Conservation (phyloP, 1,140 invertebrate genomes). For the Drosophila mauritiana region DNA sequence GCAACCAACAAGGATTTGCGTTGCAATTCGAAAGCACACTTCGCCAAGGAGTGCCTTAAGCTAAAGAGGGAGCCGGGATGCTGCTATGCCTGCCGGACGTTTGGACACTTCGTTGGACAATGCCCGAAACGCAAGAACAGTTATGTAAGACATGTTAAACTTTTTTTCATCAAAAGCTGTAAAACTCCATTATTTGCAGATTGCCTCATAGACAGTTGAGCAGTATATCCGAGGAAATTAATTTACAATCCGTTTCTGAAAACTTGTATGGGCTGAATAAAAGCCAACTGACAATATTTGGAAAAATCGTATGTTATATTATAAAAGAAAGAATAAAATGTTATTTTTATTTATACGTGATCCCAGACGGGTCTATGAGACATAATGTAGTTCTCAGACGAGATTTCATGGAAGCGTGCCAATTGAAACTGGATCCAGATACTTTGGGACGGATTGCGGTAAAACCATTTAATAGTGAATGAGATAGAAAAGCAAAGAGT, state of each 20-base stretch:
- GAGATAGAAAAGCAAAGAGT: too few species aligned
- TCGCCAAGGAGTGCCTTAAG: too few species aligned
- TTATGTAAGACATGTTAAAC: not conserved
- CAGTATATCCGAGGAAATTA: not conserved
- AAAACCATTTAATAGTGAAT: too few species aligned
- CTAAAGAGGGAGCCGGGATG: too few species aligned
- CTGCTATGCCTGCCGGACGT: too few species aligned
- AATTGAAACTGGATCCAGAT: too few species aligned
- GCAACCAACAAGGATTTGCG: not conserved
- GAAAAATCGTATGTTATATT: not conserved
- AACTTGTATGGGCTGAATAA: not conserved
- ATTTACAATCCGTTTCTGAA: not conserved
- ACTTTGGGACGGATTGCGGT: too few species aligned
- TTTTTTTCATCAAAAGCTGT: not conserved
- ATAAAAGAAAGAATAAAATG: not conserved
- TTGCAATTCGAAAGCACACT: too few species aligned
- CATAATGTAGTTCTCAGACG: too few species aligned
- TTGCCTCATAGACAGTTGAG: not conserved
- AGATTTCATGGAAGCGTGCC: too few species aligned
- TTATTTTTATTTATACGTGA: too few species aligned
- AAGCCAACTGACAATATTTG: slow-evolving; percentile 2
- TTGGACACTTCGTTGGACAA: not conserved
- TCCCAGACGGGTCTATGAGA: too few species aligned
- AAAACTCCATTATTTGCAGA: not conserved
- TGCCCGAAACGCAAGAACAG: not conserved